phyloP scores from a whole-genome alignment of 2,888 invertebrate genomes.

The Boloria selene region DNA sequence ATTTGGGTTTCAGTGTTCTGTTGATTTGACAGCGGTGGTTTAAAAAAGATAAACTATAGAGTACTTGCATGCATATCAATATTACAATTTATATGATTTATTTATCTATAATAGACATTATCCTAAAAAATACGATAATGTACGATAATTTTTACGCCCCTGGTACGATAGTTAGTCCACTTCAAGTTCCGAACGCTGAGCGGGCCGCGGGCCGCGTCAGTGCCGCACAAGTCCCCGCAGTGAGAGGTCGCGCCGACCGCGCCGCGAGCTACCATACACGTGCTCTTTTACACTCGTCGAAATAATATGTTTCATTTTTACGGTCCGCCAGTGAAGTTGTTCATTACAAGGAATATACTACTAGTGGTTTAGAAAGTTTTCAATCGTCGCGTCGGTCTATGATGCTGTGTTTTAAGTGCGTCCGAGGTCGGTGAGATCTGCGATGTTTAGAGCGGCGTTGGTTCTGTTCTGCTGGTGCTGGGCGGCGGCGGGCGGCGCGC shows the following conservation, averaged over 20 bases:
- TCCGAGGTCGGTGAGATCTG: constrained; percentile 48
- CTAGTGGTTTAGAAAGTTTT: constrained; percentile 19
- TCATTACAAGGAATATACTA: constrained; percentile 13
- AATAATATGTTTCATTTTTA: constrained; percentile 43
- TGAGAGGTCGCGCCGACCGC: constrained; percentile 49
- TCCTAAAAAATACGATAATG: too few species aligned
- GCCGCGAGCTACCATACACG: constrained; percentile 49
- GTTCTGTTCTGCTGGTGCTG: constrained; percentile 47
- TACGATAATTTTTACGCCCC: too few species aligned
- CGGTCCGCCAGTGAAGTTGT: constrained; percentile 25
- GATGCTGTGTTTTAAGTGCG: constrained; percentile 38
- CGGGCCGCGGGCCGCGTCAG: constrained; percentile 37
- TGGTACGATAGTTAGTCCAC: too few species aligned
- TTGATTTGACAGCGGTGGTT: too few species aligned
- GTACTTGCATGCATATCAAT: too few species aligned
- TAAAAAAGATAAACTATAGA: too few species aligned
- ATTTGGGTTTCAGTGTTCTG: too few species aligned
- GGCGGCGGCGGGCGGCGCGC: constrained; percentile 48
- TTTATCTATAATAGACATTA: too few species aligned
- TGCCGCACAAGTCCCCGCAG: constrained; percentile 46
- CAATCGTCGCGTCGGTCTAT: constrained; percentile 23
- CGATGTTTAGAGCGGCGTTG: constrained; percentile 44
- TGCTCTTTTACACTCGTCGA: constrained; percentile 46
- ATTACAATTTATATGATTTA: too few species aligned
- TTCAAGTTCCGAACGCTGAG: too few species aligned